These are phyloP conservation scores for Stegophylla sp. DNA, from an alignment of 2,888 invertebrate species.

Conservation along the genomic window DNA sequence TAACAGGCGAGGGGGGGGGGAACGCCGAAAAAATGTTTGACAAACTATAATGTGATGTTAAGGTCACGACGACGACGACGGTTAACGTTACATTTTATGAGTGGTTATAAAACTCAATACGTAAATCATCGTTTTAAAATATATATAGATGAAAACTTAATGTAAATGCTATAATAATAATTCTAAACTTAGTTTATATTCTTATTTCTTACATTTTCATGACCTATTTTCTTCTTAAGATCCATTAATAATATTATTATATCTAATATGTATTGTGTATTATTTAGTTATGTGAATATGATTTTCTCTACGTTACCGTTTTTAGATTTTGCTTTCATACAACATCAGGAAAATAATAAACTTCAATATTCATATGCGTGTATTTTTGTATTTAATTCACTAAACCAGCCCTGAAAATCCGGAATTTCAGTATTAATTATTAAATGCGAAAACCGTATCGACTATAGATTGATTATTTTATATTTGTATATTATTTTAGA, in stretches of 20 bases:
- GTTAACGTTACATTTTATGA: background rate
- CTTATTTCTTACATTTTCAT: no score
- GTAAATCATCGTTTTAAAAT: constrained; percentile 13
- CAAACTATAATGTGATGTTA: background rate
- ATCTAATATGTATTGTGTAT: background rate
- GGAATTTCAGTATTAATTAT: background rate
- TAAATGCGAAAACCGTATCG: background rate
- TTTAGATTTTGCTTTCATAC: background rate
- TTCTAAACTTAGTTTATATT: no score
- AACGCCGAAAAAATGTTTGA: background rate
- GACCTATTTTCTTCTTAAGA: no score
- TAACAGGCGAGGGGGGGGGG: no score
- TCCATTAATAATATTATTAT: no score
- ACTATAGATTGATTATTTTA: no score
- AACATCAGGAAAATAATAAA: background rate
- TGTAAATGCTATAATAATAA: no score
- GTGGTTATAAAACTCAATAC: background rate
- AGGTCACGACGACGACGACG: no score
- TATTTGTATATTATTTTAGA: no score
- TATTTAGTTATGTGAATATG: background rate
- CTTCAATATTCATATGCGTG: background rate
- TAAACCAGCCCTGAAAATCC: background rate
- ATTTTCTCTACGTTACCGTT: background rate
- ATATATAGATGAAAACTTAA: background rate
- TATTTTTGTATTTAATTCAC: background rate